phyloP scores from a whole-genome alignment of 92 coral and sea anemone genomes.

The Porites cylindrica region DNA sequence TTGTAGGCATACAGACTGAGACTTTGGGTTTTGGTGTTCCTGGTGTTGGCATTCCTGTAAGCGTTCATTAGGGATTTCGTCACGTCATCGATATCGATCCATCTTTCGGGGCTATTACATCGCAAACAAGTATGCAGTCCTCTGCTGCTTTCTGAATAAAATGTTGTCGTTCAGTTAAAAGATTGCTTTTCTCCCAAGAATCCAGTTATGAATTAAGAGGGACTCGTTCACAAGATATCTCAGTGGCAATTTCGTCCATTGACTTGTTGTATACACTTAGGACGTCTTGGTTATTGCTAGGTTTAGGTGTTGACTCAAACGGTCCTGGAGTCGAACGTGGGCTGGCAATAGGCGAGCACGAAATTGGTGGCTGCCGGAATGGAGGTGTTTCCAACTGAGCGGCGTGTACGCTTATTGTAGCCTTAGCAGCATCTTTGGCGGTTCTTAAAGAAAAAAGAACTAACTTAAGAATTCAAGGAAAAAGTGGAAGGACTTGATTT shows the following conservation, averaged over 20 bases:
- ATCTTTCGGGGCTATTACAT: too few species aligned
- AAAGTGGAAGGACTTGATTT: too few species aligned
- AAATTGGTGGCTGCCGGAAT: slow-evolving; percentile 1
- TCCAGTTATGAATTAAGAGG: slow-evolving; percentile 16
- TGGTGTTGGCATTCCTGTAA: slow-evolving; percentile 26
- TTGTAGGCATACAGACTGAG: slow-evolving; percentile 31
- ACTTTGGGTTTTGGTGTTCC: slow-evolving; percentile 35
- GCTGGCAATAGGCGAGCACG: slow-evolving; percentile 1
- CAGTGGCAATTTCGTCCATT: slow-evolving; percentile 39
- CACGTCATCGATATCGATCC: background rate
- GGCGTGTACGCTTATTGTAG: background rate
- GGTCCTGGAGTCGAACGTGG: slow-evolving; percentile 51
- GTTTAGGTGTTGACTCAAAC: background rate
- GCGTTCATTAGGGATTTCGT: slow-evolving; percentile 4
- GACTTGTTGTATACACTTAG: slow-evolving; percentile 10
- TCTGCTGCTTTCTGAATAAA: background rate
- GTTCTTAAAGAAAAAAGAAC: background rate
- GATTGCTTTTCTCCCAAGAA: slow-evolving; percentile 27
- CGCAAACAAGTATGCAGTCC: too few species aligned
- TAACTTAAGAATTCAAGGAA: background rate
- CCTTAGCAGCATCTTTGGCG: background rate
- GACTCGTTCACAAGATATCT: slow-evolving; percentile 17
- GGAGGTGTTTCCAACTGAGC: slow-evolving; percentile 22
- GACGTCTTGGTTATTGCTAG: background rate
- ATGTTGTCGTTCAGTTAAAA: background rate